Evolutionary conservation across 2,113 vertebrate species (phyloP), one percentile per base, ranked within the genome.

Genomic region (Poeciliopsis retropinna): DNA sequence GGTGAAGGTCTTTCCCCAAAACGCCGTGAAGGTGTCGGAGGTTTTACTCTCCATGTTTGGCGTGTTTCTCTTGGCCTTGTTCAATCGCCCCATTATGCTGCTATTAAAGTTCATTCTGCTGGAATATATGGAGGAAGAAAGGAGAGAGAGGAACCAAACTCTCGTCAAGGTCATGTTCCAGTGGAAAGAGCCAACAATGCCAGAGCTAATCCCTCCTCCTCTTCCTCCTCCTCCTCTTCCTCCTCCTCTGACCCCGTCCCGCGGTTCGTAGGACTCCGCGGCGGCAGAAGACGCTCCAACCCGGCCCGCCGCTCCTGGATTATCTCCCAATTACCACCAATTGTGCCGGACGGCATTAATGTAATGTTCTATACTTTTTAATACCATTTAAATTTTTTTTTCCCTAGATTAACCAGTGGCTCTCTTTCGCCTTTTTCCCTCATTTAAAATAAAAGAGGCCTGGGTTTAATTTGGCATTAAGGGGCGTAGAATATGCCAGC

Each of bases 271-370:
- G 88, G 87, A 90, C 88, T 87, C 86, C 80, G 81, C 70, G 87
- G 85, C 73, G 88, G 83, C 76, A 85, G 83, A 87, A 85, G 87
- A 90, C 86, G 88, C 89, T 94, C 91, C 89, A 93, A 87, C 85
- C 14, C 87, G 80, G 88, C 93, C 84, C 89, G 88, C 83, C 87
- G 92, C 90, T 90, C 76, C 89, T 86, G 92, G 93, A 95, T 95
- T 94, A 95, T 95, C 93, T 95, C 90, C 89, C 95, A 95, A 95
- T 95, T 95, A 95, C 92, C 90, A 91, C 87, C 95, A 95, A 93
- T 94, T 95, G 94, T 94, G 89, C 90, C 78, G 83, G 90, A 86
- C 85, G 72, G 92, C 90, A 94, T 95, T 93, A 94, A 92, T 91
- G 90, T 92, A 91, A 92, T 88, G 91, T 94, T 93, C 93, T 87